Evolutionary conservation across 2,113 vertebrate species (phyloP).

Genomic region (Verasper variegatus): DNA sequence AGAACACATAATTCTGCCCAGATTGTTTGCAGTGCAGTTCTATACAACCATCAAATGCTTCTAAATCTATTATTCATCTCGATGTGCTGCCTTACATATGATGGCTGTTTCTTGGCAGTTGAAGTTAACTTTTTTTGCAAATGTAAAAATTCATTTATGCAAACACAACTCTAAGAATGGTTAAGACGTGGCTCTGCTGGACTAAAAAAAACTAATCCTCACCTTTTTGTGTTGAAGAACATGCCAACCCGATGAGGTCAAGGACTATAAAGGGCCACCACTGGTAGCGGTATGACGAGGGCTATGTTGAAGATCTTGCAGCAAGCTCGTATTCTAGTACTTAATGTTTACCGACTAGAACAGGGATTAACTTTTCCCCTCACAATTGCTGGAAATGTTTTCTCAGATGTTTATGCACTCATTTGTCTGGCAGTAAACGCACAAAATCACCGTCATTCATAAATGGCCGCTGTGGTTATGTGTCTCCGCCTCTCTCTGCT

Average conservation of each 20-base stretch:
- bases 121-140: conserved; percentile 7
- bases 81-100: not conserved
- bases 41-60: not conserved
- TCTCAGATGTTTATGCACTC: conserved; percentile 64
- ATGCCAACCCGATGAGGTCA: conserved; percentile 46
- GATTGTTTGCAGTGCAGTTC: conserved; percentile 1
- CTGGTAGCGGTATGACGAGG: conserved; percentile 33
- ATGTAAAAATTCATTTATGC: conserved; percentile 36
- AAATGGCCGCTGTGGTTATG: conserved; percentile 53
- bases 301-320: conserved; percentile 18
- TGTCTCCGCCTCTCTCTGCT: conserved; percentile 52
- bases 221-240: conserved; percentile 27
- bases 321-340: conserved; percentile 32
- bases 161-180: conserved; percentile 32
- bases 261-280: conserved; percentile 35
- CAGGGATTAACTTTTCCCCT: conserved; percentile 40
- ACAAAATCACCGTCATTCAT: conserved; percentile 55
- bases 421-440: conserved; percentile 69
- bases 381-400: conserved; percentile 65
- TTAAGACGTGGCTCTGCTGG: conserved; percentile 15
- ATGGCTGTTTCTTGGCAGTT: conserved; percentile 8
- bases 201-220: conserved; percentile 29
- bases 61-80: conserved; percentile 17
- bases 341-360: conserved; percentile 38
- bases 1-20: not conserved